Conservation (phyloP, 2,888 invertebrate genomes). For the Rotaria magnacalcarata region DNA sequence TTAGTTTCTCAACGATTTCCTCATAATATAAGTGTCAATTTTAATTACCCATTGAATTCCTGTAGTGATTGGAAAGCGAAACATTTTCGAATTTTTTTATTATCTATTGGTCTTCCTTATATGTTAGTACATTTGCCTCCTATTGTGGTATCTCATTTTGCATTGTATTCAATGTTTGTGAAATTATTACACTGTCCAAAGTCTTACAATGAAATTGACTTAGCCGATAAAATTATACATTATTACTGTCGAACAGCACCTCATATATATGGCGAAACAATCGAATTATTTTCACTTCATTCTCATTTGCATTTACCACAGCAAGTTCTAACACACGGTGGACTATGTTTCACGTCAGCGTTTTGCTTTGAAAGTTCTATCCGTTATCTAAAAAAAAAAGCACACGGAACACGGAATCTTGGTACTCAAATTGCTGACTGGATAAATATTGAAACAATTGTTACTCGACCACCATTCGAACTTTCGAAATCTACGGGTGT, state of each 20-base stretch:
- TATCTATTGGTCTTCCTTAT: not conserved
- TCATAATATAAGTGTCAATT: not conserved
- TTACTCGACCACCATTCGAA: not conserved
- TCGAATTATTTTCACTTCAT: slow-evolving; percentile 6
- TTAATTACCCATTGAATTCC: not conserved
- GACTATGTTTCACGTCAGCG: not conserved
- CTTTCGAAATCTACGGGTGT: not conserved
- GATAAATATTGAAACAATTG: not conserved
- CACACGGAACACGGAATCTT: not conserved
- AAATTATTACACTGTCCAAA: slow-evolving; percentile 5
- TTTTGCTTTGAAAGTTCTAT: slow-evolving; percentile 8
- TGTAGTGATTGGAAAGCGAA: not conserved
- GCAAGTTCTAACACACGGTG: not conserved
- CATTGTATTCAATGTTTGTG: not conserved
- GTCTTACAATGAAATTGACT: not conserved
- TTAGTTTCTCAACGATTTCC: not conserved
- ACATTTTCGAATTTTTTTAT: not conserved
- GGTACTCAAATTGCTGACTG: not conserved
- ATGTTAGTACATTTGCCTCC: not conserved
- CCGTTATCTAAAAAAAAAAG: slow-evolving; percentile 8
- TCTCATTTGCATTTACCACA: not conserved
- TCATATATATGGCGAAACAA: not conserved
- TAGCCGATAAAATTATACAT: not conserved
- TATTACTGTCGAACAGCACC: slow-evolving; percentile 10
- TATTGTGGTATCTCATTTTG: not conserved